Evolutionary conservation across 2,113 vertebrate genomes (phyloP).

Genomic region (Tiliqua scincoides): DNA sequence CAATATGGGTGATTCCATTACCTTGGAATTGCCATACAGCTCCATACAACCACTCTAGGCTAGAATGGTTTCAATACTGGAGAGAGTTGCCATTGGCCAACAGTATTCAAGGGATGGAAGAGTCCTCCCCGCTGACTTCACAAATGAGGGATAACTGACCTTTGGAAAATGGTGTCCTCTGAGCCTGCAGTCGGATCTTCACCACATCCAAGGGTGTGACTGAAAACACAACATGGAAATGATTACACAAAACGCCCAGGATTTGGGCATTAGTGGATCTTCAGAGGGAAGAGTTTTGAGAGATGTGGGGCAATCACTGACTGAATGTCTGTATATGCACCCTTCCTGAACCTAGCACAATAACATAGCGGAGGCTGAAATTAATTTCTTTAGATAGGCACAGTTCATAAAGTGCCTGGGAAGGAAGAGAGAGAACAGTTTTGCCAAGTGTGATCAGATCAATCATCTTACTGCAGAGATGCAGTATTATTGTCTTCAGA

Average conservation of each 20-base stretch:
- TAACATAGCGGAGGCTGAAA: background rate
- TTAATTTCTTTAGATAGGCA: background rate
- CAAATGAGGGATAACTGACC: constrained; percentile 67
- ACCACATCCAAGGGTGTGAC: constrained; percentile 95
- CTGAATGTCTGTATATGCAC: background rate
- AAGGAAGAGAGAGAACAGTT: background rate
- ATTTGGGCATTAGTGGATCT: no score
- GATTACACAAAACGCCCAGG: background rate
- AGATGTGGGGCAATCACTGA: background rate
- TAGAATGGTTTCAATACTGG: rapidly evolving
- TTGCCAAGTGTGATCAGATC: background rate
- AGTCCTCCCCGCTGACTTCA: background rate
- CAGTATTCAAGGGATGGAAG: rapidly evolving
- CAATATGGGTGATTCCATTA: no score
- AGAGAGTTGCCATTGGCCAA: rapidly evolving
- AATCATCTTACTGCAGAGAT: background rate
- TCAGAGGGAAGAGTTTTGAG: background rate
- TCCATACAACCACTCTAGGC: background rate
- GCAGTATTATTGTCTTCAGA: background rate
- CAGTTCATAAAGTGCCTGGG: no score
- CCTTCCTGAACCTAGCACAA: background rate
- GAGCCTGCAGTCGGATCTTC: constrained; percentile 94
- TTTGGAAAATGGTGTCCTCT: constrained; percentile 83
- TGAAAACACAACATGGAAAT: constrained; percentile 45
- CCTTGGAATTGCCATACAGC: no score